A percentile compares a stretch with the other conserved stretches of the same genome.
Evolutionary conservation across 92 coral and sea anemone genomes (phyloP).

Genomic region (Heliopora coerulea): DNA sequence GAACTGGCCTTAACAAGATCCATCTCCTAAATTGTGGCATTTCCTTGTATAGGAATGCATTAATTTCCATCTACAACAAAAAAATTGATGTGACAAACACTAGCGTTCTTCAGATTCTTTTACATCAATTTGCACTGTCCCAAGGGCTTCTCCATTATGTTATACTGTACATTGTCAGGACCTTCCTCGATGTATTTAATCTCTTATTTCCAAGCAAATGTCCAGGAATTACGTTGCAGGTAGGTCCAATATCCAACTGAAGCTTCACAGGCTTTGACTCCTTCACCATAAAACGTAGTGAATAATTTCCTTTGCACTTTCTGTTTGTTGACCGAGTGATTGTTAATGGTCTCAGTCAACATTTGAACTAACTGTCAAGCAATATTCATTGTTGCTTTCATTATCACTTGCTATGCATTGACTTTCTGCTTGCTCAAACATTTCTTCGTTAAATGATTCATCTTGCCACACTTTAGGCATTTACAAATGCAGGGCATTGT

Average conservation of each 20-base stretch:
- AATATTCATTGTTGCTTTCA: constrained; percentile 32
- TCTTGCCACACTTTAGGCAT: constrained; percentile 24
- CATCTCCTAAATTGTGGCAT: constrained; percentile 4
- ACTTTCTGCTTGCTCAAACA: constrained; percentile 8
- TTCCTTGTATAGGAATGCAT: constrained; percentile 8
- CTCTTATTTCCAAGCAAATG: background rate
- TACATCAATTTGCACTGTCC: constrained; percentile 7
- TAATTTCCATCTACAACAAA: constrained; percentile 14
- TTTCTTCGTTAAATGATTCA: constrained; percentile 23
- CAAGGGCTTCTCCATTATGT: background rate
- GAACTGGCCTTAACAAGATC: too few species aligned
- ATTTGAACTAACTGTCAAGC: constrained; percentile 31
- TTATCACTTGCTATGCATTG: background rate
- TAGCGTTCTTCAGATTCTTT: constrained; percentile 1
- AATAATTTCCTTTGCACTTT: constrained; percentile 25
- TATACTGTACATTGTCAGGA: background rate
- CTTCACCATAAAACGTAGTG: background rate
- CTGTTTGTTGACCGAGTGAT: constrained; percentile 17
- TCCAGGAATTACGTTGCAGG: background rate
- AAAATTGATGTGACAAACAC: background rate
- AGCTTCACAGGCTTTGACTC: too few species aligned
- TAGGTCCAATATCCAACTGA: too few species aligned
- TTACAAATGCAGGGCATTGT: constrained; percentile 14
- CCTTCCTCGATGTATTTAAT: background rate
- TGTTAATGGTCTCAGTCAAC: constrained; percentile 35